Percentiles rank a stretch among this genome's conserved stretches.
Conservation (phyloP, 2,113 vertebrate genomes). For the Xiphophorus maculatus region DNA sequence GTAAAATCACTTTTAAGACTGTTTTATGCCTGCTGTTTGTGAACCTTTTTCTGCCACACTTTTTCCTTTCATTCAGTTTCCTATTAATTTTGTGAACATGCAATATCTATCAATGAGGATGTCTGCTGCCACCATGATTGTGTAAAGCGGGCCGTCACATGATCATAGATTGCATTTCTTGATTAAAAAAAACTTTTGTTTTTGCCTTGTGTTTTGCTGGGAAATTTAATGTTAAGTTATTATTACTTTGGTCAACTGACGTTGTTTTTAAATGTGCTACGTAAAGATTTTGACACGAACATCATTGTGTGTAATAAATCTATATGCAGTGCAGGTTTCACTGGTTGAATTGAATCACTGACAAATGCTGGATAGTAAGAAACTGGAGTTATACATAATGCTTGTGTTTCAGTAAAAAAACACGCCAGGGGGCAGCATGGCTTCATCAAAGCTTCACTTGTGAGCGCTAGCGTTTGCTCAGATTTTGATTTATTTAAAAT, state of each 20-base stretch:
- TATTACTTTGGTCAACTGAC: no score
- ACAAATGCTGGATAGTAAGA: no score
- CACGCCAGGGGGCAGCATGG: slow-evolving; percentile 61
- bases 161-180: not conserved
- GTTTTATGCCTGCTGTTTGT: not conserved
- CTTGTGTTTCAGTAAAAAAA: not conserved
- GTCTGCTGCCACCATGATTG: not conserved
- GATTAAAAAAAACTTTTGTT: no score
- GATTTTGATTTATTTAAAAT: not conserved
- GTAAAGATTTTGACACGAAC: no score
- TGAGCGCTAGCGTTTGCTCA: not conserved
- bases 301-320: no score
- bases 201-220: no score
- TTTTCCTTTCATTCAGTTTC: not conserved
- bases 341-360: no score
- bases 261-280: no score
- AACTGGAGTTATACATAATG: not conserved
- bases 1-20: not conserved
- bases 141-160: not conserved
- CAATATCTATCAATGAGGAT: not conserved
- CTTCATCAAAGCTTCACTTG: not conserved
- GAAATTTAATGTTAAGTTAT: no score
- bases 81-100: not conserved
- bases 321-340: no score
- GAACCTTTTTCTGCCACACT: not conserved